Percentiles rank a stretch among this genome's conserved stretches.
Conservation (phyloP, 2,113 vertebrate genomes). For the Pteropus alecto region DNA sequence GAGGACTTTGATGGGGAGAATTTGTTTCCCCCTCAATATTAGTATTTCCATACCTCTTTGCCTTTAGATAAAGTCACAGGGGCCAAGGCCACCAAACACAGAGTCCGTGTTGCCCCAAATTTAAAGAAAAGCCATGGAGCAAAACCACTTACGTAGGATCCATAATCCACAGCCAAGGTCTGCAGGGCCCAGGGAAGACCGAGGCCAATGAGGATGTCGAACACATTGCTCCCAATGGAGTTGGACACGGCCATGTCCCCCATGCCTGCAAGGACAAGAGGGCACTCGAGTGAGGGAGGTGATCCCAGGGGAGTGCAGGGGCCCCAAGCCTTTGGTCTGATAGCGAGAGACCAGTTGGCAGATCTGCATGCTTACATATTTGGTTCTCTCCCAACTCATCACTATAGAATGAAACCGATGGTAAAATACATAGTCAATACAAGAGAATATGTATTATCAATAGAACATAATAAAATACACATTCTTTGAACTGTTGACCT, state of each 20-base stretch:
- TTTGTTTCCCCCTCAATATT: background rate
- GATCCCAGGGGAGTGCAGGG: background rate
- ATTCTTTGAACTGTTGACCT: background rate
- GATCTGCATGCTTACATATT: background rate
- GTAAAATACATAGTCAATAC: background rate
- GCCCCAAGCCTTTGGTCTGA: background rate
- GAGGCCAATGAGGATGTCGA: conserved; percentile 96
- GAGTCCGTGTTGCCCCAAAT: fast-evolving
- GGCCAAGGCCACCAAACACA: background rate
- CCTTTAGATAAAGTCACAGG: background rate
- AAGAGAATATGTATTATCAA: background rate
- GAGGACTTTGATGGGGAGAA: background rate
- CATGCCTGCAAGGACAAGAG: conserved; percentile 87
- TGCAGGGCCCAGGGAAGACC: conserved; percentile 96
- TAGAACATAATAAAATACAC: background rate
- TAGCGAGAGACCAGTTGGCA: background rate
- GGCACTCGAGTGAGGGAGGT: background rate
- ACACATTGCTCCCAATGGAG: conserved; percentile 98
- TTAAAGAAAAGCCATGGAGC: background rate
- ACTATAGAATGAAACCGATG: background rate
- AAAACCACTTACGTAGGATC: conserved; percentile 91
- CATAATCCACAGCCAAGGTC: conserved; percentile 94
- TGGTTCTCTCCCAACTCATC: background rate
- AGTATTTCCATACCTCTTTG: background rate
- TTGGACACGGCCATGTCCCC: conserved; percentile 99